A percentile compares a stretch with the other conserved stretches of the same genome.
Evolutionary conservation across 2,797 vertebrate species (phyloP).

Genomic region (Melanotaenia boesemani): DNA sequence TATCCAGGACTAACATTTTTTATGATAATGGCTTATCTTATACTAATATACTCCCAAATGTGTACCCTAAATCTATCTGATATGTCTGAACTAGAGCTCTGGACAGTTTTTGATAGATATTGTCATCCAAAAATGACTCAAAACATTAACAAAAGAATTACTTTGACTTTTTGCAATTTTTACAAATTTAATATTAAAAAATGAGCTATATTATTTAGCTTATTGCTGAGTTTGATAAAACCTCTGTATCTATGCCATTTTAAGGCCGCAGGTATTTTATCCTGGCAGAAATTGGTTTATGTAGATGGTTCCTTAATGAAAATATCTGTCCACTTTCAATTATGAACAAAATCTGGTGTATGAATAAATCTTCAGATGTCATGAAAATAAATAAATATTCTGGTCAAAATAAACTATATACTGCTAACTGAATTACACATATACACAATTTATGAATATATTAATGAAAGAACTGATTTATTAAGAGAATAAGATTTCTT

Average conservation of each 20-base stretch:
- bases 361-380: neutral
- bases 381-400: neutral
- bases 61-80: too few species aligned
- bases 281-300: neutral
- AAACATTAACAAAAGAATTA: conserved; percentile 4
- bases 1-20: too few species aligned
- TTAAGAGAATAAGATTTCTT: too few species aligned
- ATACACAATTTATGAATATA: neutral
- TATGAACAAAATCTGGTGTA: neutral
- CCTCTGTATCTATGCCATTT: neutral
- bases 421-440: neutral
- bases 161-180: neutral
- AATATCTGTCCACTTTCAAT: neutral
- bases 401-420: neutral
- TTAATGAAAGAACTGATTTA: too few species aligned
- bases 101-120: too few species aligned
- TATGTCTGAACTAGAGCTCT: too few species aligned
- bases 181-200: neutral
- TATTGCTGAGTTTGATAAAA: neutral
- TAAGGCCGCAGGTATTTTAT: neutral
- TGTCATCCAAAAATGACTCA: neutral
- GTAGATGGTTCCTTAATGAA: neutral
- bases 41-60: too few species aligned
- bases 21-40: too few species aligned
- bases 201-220: neutral